A percentile compares a stretch with the other conserved stretches of the same genome.
Evolutionary conservation across 2,888 invertebrate species (phyloP).

Genomic region (Cataglyphis albicans): DNA sequence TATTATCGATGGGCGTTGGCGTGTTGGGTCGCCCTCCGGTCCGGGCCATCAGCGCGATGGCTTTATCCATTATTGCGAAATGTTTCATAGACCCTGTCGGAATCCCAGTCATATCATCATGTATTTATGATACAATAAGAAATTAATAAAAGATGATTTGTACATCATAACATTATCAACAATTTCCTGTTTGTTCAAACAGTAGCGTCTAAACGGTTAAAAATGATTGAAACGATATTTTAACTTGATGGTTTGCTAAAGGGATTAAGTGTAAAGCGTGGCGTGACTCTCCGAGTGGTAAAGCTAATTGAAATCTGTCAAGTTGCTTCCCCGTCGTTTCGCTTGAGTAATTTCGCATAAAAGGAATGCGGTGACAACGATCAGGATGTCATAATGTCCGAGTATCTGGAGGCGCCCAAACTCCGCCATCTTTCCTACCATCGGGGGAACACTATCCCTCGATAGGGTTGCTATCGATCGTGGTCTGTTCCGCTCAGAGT

Average conservation of each 20-base stretch:
- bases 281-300: not conserved
- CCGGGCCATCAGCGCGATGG: conserved; percentile 1
- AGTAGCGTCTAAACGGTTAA: not conserved
- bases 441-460: conserved; percentile 35
- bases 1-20: conserved; percentile 26
- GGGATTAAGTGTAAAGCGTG: not conserved
- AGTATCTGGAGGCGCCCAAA: conserved; percentile 62
- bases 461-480: not conserved
- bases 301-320: conserved; percentile 9
- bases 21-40: conserved; percentile 14
- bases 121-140: not conserved
- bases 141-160: not conserved
- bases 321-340: conserved; percentile 54
- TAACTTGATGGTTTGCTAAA: not conserved
- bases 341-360: conserved; percentile 82
- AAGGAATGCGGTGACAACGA: conserved; percentile 84
- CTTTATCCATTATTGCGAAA: not conserved
- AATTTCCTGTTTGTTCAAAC: not conserved
- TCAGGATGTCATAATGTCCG: conserved; percentile 81
- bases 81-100: not conserved
- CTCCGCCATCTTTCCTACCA: conserved; percentile 36
- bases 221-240: not conserved
- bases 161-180: not conserved
- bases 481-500: not conserved
- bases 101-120: not conserved